Percentiles rank a stretch among this genome's conserved stretches.
These are phyloP conservation scores for Antennarius striatus DNA, from an alignment of 2,113 vertebrate genomes.

Conservation along the genomic window DNA sequence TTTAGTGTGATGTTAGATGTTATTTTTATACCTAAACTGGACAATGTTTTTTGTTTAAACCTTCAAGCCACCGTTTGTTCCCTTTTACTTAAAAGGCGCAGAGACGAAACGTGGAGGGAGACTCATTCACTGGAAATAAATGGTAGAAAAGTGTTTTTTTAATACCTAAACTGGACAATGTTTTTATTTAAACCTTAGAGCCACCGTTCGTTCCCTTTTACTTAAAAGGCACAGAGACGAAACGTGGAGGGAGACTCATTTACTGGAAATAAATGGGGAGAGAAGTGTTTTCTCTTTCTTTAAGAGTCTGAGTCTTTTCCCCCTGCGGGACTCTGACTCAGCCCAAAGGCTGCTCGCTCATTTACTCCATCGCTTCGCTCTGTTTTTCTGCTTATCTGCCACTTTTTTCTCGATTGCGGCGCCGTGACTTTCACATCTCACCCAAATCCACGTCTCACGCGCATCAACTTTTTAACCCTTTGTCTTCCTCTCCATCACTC, in stretches of 20 bases:
- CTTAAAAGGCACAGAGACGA: neutral
- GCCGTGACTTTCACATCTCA: conserved; percentile 18
- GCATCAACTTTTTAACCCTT: neutral
- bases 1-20: too few species aligned
- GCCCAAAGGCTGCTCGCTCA: conserved; percentile 51
- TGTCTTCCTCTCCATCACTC: conserved; percentile 2
- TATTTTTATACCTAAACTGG: too few species aligned
- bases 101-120: conserved; percentile 9
- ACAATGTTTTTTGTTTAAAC: too few species aligned
- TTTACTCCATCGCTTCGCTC: conserved; percentile 45
- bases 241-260: conserved; percentile 25
- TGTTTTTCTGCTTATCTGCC: conserved; percentile 46
- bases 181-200: too few species aligned
- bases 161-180: too few species aligned
- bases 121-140: conserved; percentile 39
- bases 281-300: conserved; percentile 24
- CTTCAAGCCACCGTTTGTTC: too few species aligned
- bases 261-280: conserved; percentile 31
- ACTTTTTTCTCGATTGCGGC: conserved; percentile 22
- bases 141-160: conserved; percentile 18
- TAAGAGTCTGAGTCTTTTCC: conserved; percentile 51
- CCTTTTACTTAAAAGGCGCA: neutral
- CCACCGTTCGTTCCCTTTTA: too few species aligned
- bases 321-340: conserved; percentile 57
- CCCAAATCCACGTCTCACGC: neutral